phyloP scores from a whole-genome alignment of 1,140 invertebrate species.

The Drosophila punjabiensis region DNA sequence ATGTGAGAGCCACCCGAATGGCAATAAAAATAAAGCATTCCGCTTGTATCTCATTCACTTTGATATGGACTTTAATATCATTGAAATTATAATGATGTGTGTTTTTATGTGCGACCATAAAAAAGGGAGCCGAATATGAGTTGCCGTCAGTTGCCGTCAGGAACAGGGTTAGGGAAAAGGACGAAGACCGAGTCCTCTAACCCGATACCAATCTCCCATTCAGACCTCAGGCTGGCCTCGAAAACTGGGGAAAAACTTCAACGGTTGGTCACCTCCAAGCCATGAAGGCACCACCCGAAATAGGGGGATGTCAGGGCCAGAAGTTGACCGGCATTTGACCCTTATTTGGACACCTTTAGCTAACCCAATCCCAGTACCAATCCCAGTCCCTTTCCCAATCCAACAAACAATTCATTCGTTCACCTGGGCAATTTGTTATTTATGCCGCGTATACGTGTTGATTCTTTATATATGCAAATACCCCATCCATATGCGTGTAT shows the following conservation, averaged over 20 bases:
- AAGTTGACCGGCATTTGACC: constrained; percentile 10
- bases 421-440: constrained; percentile 75
- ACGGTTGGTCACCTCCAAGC: constrained; percentile 23
- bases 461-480: constrained; percentile 79
- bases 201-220: constrained; percentile 9
- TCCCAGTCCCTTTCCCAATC: not conserved
- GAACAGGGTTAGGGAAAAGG: not conserved
- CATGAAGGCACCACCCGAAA: constrained; percentile 2
- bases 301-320: not conserved
- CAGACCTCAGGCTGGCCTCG: not conserved
- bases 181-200: not conserved
- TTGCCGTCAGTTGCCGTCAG: constrained; percentile 4
- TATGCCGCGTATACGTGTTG: constrained; percentile 77
- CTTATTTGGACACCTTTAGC: constrained; percentile 31
- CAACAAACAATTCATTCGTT: constrained; percentile 19
- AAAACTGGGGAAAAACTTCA: constrained; percentile 9
- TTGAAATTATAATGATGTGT: constrained; percentile 84
- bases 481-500: constrained; percentile 23
- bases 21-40: constrained; percentile 76
- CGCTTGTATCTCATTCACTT: constrained; percentile 74
- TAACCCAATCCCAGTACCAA: constrained; percentile 7
- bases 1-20: constrained; percentile 30
- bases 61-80: constrained; percentile 81
- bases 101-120: constrained; percentile 72
- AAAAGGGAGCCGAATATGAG: constrained; percentile 12